A percentile compares a stretch with the other conserved stretches of the same genome.
Evolutionary conservation across 2,113 vertebrate species (phyloP).

Genomic region (Vidua chalybeata): DNA sequence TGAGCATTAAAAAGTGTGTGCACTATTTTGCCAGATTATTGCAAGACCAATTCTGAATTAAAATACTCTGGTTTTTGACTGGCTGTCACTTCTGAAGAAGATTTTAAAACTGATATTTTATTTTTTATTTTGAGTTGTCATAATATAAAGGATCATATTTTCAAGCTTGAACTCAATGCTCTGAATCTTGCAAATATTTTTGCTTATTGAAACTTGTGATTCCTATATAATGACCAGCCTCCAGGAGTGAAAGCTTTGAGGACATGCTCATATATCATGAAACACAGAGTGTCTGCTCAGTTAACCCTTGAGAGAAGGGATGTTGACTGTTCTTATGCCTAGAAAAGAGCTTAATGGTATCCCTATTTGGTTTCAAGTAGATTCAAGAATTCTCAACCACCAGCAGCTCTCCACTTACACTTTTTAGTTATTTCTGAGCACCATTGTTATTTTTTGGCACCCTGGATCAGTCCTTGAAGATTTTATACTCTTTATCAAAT

Average conservation of each 20-base stretch:
- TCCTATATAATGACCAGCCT: neutral
- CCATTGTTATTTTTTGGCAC: neutral
- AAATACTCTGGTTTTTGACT: neutral
- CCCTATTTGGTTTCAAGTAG: neutral
- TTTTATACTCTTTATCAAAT: neutral
- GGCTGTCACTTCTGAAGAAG: neutral
- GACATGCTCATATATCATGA: neutral
- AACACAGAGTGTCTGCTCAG: neutral
- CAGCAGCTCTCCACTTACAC: neutral
- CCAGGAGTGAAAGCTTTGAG: neutral
- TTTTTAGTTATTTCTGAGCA: neutral
- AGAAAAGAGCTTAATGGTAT: neutral
- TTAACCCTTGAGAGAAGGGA: neutral
- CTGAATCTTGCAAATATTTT: neutral
- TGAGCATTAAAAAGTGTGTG: neutral
- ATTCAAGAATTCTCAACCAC: neutral
- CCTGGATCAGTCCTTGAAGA: neutral
- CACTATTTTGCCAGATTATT: neutral
- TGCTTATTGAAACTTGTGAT: neutral
- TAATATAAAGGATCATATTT: neutral
- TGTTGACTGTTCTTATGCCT: neutral
- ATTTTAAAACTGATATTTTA: neutral
- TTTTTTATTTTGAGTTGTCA: neutral
- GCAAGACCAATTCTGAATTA: neutral
- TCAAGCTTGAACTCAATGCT: neutral